Evolutionary conservation across 64 coral and sea anemone genomes (phyloP).

Genomic region (Actinia tenebrosa): DNA sequence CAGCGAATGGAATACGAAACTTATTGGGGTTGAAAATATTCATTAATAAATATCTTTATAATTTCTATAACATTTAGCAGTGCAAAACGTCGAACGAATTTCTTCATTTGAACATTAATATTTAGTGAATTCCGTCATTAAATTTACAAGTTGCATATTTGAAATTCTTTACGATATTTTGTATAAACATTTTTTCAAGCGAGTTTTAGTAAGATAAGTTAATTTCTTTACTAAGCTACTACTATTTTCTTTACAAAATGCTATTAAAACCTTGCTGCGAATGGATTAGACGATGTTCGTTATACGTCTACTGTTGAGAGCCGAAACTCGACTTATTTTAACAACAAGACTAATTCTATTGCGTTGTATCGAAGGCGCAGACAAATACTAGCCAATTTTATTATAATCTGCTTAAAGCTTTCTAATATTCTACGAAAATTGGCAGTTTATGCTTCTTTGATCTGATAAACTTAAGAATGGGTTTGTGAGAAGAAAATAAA

Average conservation of each 20-base stretch:
- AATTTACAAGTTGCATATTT: not conserved
- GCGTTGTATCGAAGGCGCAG: too few species aligned
- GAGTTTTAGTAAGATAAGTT: not conserved
- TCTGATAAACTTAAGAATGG: too few species aligned
- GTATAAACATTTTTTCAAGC: not conserved
- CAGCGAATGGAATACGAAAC: too few species aligned
- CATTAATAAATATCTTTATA: too few species aligned
- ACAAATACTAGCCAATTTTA: not conserved
- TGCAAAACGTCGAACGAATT: too few species aligned
- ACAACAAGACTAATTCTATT: too few species aligned
- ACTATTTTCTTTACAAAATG: not conserved
- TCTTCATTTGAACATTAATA: not conserved
- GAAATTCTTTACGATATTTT: not conserved
- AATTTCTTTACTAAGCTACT: not conserved
- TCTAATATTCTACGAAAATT: not conserved
- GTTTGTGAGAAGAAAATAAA: too few species aligned
- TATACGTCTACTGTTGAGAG: not conserved
- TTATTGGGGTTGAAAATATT: too few species aligned
- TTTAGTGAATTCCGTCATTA: not conserved
- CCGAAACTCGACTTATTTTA: not conserved
- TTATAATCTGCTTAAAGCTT: not conserved
- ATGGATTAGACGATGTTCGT: not conserved
- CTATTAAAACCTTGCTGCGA: not conserved
- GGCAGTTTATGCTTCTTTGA: not conserved
- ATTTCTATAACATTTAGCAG: too few species aligned